These are phyloP conservation scores for Drosophila sechellia DNA, from an alignment of 1,140 invertebrate genomes.

Conservation along the genomic window DNA sequence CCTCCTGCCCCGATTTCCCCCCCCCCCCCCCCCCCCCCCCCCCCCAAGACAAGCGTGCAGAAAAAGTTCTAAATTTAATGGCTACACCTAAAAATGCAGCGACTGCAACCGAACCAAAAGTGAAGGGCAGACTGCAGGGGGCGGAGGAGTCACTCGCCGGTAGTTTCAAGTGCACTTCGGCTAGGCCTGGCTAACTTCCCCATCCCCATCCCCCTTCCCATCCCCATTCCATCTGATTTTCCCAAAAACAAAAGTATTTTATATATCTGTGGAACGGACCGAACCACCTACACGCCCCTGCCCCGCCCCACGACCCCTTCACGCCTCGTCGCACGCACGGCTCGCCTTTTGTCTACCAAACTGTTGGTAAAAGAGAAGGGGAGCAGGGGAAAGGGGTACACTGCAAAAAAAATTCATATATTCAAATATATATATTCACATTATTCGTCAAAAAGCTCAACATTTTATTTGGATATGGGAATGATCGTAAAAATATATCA, in stretches of 20 bases:
- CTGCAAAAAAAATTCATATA: no score
- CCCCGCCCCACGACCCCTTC: slow-evolving; percentile 39
- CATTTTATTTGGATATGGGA: no score
- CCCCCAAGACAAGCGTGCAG: slow-evolving; percentile 79
- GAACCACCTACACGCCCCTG: slow-evolving; percentile 17
- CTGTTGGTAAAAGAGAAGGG: slow-evolving; percentile 24
- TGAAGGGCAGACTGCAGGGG: slow-evolving; percentile 33
- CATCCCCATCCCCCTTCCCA: not conserved
- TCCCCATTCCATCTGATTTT: slow-evolving; percentile 7
- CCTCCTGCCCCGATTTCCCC: not conserved
- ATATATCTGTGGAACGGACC: slow-evolving; percentile 32
- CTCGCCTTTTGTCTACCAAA: slow-evolving; percentile 68
- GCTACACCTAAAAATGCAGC: slow-evolving; percentile 81
- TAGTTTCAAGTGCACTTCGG: slow-evolving; percentile 74
- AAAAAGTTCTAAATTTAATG: slow-evolving; percentile 82
- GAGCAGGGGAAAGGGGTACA: not conserved
- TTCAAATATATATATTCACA: no score
- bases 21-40: no score
- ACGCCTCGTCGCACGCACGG: slow-evolving; percentile 67
- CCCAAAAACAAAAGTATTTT: slow-evolving; percentile 30
- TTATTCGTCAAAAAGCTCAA: no score
- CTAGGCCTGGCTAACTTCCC: slow-evolving; percentile 36
- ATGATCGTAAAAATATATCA: not conserved
- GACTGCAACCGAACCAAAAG: slow-evolving; percentile 61
- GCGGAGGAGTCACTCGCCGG: slow-evolving; percentile 24